phyloP scores from a whole-genome alignment of 2,888 invertebrate species.

The Fabriciana adippe region DNA sequence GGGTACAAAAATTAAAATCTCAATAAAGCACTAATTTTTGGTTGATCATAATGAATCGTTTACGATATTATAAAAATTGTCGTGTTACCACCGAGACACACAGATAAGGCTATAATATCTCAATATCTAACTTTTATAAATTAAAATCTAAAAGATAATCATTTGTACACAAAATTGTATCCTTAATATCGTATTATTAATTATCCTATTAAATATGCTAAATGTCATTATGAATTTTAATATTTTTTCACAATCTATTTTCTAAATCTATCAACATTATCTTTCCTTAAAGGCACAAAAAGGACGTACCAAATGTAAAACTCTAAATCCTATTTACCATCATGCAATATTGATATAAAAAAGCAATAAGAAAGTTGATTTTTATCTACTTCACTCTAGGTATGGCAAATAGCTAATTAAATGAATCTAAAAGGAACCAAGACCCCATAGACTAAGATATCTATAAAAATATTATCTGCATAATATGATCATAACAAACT shows the following conservation, averaged over 20 bases:
- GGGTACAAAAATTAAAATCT: no score
- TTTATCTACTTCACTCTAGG: constrained; percentile 1
- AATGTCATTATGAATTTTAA: neutral
- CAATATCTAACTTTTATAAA: neutral
- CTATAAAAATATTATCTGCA: constrained; percentile 10
- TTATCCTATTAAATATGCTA: neutral
- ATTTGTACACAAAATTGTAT: constrained; percentile 10
- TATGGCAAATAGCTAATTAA: constrained; percentile 34
- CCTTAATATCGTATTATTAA: neutral
- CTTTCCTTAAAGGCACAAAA: constrained; percentile 8
- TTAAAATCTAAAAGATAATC: constrained; percentile 18
- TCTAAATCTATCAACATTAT: no score
- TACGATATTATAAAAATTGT: neutral
- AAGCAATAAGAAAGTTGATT: neutral
- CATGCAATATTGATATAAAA: neutral
- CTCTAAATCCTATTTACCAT: constrained; percentile 5
- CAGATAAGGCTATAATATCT: neutral
- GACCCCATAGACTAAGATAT: constrained; percentile 2
- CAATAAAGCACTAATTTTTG: no score
- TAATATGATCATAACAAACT: constrained; percentile 8
- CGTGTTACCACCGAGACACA: constrained; percentile 7
- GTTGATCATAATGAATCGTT: no score
- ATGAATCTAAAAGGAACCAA: constrained; percentile 24
- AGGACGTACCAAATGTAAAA: neutral
- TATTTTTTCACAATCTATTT: no score